phyloP scores from a whole-genome alignment of 1,140 invertebrate species.

The Steinernema feltiae region DNA sequence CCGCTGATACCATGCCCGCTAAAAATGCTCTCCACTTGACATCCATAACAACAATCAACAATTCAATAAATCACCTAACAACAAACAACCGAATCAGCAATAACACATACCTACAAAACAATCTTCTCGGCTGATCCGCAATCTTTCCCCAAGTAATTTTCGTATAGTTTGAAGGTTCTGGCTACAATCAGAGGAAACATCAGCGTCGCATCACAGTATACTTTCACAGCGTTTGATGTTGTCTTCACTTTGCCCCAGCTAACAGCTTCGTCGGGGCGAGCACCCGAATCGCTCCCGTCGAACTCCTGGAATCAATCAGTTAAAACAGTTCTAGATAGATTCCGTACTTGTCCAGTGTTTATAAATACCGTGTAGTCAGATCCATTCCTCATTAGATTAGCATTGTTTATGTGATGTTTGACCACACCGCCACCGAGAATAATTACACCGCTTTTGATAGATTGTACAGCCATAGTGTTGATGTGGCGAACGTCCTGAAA shows the following conservation, averaged over 20 bases:
- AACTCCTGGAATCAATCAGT: slow-evolving; percentile 67
- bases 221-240: slow-evolving; percentile 83
- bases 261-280: slow-evolving; percentile 91
- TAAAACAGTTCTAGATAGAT: neutral
- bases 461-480: slow-evolving; percentile 90
- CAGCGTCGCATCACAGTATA: slow-evolving; percentile 86
- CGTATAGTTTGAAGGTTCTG: slow-evolving; percentile 87
- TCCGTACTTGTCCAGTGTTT: slow-evolving; percentile 74
- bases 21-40: too few relatives aligned
- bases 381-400: slow-evolving; percentile 97
- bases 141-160: too few relatives aligned
- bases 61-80: too few relatives aligned
- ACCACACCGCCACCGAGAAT: slow-evolving; percentile 91
- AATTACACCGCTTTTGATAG: slow-evolving; percentile 86
- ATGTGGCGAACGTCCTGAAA: slow-evolving; percentile 73
- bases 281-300: slow-evolving; percentile 96
- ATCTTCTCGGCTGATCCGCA: too few relatives aligned
- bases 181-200: slow-evolving; percentile 88
- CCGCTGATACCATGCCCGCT: too few relatives aligned
- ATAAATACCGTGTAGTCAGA: slow-evolving; percentile 91
- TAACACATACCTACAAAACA: too few relatives aligned
- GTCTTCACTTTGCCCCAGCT: slow-evolving; percentile 95
- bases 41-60: too few relatives aligned
- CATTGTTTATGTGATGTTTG: slow-evolving; percentile 99
- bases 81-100: too few relatives aligned